Evolutionary conservation across 2,888 invertebrate species (phyloP), one percentile per base, ranked within the genome.

Genomic region (Drosophila merina): DNA sequence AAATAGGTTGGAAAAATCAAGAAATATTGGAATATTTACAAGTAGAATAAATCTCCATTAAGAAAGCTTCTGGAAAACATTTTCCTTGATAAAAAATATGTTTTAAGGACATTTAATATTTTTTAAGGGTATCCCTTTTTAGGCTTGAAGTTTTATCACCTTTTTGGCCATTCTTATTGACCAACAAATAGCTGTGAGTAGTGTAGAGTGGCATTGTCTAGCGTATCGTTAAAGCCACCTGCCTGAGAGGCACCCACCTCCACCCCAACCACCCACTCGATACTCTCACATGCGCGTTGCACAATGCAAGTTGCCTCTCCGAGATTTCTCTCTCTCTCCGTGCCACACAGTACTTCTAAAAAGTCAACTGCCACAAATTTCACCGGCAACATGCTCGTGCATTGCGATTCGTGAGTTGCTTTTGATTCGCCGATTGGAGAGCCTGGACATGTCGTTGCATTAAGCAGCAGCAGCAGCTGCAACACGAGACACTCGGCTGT

Each of bases 391-490:
- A 58, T 47, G 30, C 14, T 62, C 38, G 38, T 56, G 50, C 33
- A 57, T 66, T 49, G 20, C 26, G 28, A 60, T 38, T 38, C 51
- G 47, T 51, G 58, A 51, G 54, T 55, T 31, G 50, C 14, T 71
- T 48, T 49, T 50, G 69, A 44, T 40, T 7, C 40, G 44, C 10
- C 48, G 20, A 31, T 47, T 45, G 33, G 44, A 38, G 30, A 42
- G 33, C 42, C 42, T 48, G 47, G 58, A 68, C 77, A 75, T 77
- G 76, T 51, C 63, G 51, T 55, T 64, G 77, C 76, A 77, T 75
- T 72, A 59, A 63, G 49, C 64, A 44, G 38, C 28, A 44, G 38
- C 28, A 47, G 42, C 73, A 59, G 33, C 48, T 63, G 40, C 77
- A 77, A 57, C 75, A 66, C 28, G 28, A 28, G 28, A 28, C 28